Conservation (phyloP, 2,888 invertebrate genomes). For the Strigamia crassipes region DNA sequence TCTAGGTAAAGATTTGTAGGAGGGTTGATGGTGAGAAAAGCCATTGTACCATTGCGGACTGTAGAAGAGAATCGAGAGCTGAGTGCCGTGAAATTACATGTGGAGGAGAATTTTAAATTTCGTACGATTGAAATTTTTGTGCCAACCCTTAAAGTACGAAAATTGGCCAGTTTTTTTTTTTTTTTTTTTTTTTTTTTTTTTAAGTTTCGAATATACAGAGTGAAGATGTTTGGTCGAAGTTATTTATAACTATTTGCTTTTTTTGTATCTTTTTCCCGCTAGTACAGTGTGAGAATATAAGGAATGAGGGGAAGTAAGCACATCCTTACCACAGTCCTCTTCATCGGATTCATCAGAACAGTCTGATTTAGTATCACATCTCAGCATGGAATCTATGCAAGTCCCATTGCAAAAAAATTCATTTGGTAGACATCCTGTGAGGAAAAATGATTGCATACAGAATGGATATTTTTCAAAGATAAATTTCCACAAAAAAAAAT, state of each 20-base stretch:
- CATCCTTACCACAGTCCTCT: slow-evolving; percentile 59
- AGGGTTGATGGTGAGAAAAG: background rate
- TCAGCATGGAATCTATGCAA: slow-evolving; percentile 60
- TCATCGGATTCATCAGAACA: slow-evolving; percentile 61
- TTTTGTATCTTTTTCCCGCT: background rate
- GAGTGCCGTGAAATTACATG: background rate
- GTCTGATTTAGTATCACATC: slow-evolving; percentile 60
- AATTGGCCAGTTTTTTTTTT: too few relatives aligned
- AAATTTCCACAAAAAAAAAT: background rate
- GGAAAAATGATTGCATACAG: background rate
- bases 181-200: too few relatives aligned
- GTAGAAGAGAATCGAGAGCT: background rate
- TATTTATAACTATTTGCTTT: background rate
- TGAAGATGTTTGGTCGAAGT: too few relatives aligned
- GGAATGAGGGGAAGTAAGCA: background rate
- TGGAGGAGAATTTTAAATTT: background rate
- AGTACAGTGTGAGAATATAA: background rate
- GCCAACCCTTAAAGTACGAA: background rate
- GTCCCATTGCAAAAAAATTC: slow-evolving; percentile 61
- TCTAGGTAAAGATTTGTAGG: background rate
- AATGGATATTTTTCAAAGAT: background rate
- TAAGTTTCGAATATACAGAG: too few relatives aligned
- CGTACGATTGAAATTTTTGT: background rate
- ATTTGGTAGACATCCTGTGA: slow-evolving; percentile 60
- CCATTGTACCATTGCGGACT: background rate